Evolutionary conservation across 2,888 invertebrate genomes (phyloP).

Genomic region (Ophraella communa): DNA sequence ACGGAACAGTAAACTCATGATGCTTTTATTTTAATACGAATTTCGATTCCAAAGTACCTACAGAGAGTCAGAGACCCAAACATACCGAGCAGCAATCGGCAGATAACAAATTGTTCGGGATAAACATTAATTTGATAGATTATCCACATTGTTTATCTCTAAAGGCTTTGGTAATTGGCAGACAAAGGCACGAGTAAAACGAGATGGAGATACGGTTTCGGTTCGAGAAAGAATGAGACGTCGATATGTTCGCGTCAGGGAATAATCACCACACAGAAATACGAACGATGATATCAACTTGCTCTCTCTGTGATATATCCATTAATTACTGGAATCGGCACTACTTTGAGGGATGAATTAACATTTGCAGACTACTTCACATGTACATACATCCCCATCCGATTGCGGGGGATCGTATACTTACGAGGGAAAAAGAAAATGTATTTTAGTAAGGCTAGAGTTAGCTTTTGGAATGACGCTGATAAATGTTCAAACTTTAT

Average conservation of each 20-base stretch:
- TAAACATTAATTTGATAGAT: slow-evolving; percentile 58
- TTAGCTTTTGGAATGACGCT: background rate
- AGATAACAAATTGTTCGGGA: slow-evolving; percentile 50
- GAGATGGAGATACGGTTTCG: slow-evolving; percentile 27
- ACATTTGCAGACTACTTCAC: slow-evolving; percentile 10
- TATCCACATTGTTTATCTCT: slow-evolving; percentile 59
- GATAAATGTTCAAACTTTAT: too few relatives aligned
- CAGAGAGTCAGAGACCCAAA: background rate
- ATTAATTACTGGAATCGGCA: slow-evolving; percentile 51
- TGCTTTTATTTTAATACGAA: too few relatives aligned
- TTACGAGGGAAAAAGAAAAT: background rate
- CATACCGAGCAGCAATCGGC: slow-evolving; percentile 6
- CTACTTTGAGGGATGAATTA: slow-evolving; percentile 47
- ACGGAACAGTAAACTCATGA: too few relatives aligned
- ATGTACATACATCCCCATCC: slow-evolving; percentile 34
- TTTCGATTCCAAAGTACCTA: too few relatives aligned
- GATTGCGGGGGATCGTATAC: slow-evolving; percentile 28
- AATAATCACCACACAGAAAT: slow-evolving; percentile 20
- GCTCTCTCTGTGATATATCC: slow-evolving; percentile 50
- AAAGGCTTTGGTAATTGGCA: slow-evolving; percentile 55
- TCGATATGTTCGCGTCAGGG: slow-evolving; percentile 8
- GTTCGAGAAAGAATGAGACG: background rate
- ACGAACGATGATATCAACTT: slow-evolving; percentile 32
- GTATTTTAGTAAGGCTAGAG: background rate
- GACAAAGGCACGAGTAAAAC: slow-evolving; percentile 51